A percentile compares a stretch with the other conserved stretches of the same genome.
Evolutionary conservation across 2,113 vertebrate species (phyloP).

Genomic region (Eulemur rufifrons): DNA sequence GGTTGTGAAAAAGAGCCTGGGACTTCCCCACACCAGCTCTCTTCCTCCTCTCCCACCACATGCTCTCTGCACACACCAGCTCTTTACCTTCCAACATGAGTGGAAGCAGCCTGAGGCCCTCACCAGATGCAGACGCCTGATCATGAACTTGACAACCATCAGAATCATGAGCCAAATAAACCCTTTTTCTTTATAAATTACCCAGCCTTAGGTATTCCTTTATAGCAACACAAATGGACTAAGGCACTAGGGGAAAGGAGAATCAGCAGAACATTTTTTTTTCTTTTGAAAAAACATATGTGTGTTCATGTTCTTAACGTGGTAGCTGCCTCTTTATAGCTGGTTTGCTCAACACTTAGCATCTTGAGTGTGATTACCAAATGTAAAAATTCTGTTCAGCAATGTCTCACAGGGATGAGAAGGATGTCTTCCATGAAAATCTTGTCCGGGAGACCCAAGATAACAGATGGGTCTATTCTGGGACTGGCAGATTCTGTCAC

Average conservation of each 20-base stretch:
- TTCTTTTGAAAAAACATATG: constrained; percentile 54
- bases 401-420: constrained; percentile 55
- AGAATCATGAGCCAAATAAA: not conserved
- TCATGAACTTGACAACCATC: not conserved
- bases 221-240: not conserved
- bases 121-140: not conserved
- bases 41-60: not conserved
- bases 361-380: constrained; percentile 73
- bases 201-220: not conserved
- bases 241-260: not conserved
- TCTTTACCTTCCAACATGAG: not conserved
- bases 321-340: constrained; percentile 56
- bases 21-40: not conserved
- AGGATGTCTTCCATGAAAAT: constrained; percentile 67
- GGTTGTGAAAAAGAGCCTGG: not conserved
- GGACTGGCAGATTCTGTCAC: constrained; percentile 51
- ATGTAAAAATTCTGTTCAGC: constrained; percentile 65
- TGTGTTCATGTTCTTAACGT: constrained; percentile 57
- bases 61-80: not conserved
- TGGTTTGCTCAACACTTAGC: constrained; percentile 55
- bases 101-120: not conserved
- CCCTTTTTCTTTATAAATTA: not conserved
- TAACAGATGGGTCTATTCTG: constrained; percentile 68
- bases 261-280: constrained; percentile 15
- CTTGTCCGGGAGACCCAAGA: constrained; percentile 48